These are phyloP conservation scores for Ophonus ardosiacus DNA, from an alignment of 2,888 invertebrate genomes.

Conservation along the genomic window DNA sequence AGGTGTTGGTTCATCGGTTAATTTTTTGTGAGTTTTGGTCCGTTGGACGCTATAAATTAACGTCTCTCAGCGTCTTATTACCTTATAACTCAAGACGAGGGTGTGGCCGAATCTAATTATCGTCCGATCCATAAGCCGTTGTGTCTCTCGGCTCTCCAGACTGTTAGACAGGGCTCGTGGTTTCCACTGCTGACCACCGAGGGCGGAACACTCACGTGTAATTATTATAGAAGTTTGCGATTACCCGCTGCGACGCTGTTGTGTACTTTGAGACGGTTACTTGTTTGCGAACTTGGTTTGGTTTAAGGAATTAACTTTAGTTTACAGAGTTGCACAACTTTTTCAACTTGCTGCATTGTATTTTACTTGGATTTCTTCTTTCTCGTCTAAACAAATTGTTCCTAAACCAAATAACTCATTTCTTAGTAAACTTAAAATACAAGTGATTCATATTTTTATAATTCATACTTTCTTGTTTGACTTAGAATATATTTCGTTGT, in stretches of 20 bases:
- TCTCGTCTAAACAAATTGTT: not conserved
- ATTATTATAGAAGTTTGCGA: constrained; percentile 56
- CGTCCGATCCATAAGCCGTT: constrained; percentile 67
- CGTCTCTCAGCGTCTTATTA: constrained; percentile 75
- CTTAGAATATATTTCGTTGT: no score
- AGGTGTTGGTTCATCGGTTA: constrained; percentile 40
- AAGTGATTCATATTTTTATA: no score
- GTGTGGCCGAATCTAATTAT: constrained; percentile 76
- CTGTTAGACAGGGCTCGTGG: not conserved
- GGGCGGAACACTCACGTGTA: constrained; percentile 53
- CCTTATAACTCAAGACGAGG: constrained; percentile 76
- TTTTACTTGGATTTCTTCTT: not conserved
- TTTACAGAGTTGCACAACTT: constrained; percentile 12
- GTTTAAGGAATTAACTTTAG: constrained; percentile 41
- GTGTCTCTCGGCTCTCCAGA: constrained; percentile 11
- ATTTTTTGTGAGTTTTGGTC: constrained; percentile 68
- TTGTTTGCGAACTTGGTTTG: constrained; percentile 30
- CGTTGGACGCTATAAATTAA: constrained; percentile 73
- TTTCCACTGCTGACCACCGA: constrained; percentile 43
- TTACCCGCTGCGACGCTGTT: constrained; percentile 45
- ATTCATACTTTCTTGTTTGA: no score
- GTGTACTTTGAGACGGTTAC: constrained; percentile 40
- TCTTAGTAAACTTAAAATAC: no score
- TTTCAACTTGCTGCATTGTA: constrained; percentile 5
- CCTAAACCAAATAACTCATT: not conserved